Evolutionary conservation across 2,113 vertebrate genomes (phyloP).

Genomic region (Aleadryas rufinucha): DNA sequence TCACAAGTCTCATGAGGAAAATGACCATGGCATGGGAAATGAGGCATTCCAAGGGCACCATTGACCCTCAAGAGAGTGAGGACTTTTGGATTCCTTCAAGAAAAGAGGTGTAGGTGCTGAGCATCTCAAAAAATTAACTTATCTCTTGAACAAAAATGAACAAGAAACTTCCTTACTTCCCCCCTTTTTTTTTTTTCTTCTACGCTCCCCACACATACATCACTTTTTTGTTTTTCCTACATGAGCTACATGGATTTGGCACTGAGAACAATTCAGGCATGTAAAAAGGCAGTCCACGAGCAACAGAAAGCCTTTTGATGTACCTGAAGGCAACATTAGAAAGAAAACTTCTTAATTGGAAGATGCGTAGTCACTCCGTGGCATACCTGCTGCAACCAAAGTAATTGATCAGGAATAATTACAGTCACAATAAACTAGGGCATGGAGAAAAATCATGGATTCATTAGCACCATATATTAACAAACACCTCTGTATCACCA

Average conservation of each 20-base stretch:
- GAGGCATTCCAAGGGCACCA: background rate
- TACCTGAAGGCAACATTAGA: background rate
- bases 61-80: background rate
- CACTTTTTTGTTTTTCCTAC: background rate
- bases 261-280: background rate
- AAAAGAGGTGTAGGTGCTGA: background rate
- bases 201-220: too few species aligned
- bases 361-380: background rate
- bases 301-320: background rate
- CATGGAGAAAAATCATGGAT: background rate
- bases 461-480: background rate
- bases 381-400: background rate
- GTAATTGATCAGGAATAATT: background rate
- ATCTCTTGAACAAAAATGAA: background rate
- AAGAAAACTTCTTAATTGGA: background rate
- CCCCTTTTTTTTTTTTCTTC: background rate
- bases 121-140: background rate
- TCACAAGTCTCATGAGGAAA: accelerated
- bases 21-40: background rate
- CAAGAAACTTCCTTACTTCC: background rate
- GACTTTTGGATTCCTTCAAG: background rate
- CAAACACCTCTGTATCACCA: background rate
- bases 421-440: background rate
- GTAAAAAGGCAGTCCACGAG: background rate
- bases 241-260: background rate